Evolutionary conservation across 2,113 vertebrate species (phyloP).

Genomic region (Azemiops feae): DNA sequence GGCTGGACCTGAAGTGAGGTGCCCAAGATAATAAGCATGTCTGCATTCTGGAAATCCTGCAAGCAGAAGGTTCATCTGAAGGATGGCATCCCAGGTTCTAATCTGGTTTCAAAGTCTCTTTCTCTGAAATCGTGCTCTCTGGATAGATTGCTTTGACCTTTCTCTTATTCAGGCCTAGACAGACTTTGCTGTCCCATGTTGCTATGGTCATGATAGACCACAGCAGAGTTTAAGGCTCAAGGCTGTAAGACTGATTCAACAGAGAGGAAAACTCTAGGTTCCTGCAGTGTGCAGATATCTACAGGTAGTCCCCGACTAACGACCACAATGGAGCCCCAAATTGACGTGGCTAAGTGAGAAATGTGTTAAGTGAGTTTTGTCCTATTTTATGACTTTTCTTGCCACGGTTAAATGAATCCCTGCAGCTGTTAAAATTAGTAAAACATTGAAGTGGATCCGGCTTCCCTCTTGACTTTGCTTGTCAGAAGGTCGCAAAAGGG

Average conservation of each 20-base stretch:
- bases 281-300: not conserved
- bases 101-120: not conserved
- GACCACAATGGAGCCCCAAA: not conserved
- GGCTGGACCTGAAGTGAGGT: slow-evolving; percentile 92
- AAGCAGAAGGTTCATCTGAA: not conserved
- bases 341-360: not conserved
- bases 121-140: not conserved
- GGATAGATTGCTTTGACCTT: not conserved
- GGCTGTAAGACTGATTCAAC: not conserved
- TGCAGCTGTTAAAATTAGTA: too few species aligned
- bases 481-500: too few species aligned
- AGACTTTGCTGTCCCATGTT: not conserved
- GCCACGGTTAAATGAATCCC: not conserved
- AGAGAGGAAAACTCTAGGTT: not conserved
- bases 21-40: slow-evolving; percentile 91
- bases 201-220: not conserved
- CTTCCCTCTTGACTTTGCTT: too few species aligned
- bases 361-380: too few species aligned
- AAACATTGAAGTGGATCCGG: too few species aligned
- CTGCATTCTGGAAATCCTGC: slow-evolving; percentile 85
- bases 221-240: not conserved
- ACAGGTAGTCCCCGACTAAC: not conserved
- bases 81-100: too few species aligned
- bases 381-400: too few species aligned
- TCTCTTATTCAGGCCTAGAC: not conserved